Conservation (phyloP, 2,113 vertebrate genomes). For the Ammospiza caudacuta region DNA sequence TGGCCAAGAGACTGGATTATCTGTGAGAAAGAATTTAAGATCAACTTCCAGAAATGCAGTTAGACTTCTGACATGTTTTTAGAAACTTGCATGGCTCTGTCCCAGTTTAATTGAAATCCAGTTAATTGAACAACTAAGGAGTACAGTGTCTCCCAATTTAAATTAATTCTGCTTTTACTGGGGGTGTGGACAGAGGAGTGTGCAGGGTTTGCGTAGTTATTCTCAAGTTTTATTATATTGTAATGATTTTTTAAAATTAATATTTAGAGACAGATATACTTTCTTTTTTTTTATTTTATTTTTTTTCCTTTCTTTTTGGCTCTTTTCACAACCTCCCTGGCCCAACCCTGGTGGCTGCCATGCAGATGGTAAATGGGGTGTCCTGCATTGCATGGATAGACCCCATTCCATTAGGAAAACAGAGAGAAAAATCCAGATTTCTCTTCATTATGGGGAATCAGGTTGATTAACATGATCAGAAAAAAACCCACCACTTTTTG, state of each 20-base stretch:
- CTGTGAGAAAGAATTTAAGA: constrained; percentile 58
- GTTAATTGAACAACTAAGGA: constrained; percentile 57
- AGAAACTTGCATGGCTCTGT: constrained; percentile 25
- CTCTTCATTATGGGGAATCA: not conserved
- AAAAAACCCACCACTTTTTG: not conserved
- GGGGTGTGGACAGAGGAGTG: not conserved
- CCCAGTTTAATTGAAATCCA: constrained; percentile 52
- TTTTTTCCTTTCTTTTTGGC: not conserved
- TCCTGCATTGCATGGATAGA: not conserved
- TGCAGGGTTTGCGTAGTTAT: not conserved
- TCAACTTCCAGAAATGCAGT: constrained; percentile 41
- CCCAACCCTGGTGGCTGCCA: not conserved
- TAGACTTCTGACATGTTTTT: constrained; percentile 45
- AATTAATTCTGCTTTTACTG: constrained; percentile 60
- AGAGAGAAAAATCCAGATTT: not conserved
- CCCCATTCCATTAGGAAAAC: not conserved
- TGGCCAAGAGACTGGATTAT: constrained; percentile 62
- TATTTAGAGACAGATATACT: not conserved
- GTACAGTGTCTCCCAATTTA: constrained; percentile 36
- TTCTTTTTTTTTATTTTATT: accelerated
- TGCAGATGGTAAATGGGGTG: accelerated
- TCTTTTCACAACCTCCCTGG: not conserved
- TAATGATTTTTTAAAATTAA: not conserved
- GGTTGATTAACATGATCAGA: not conserved
- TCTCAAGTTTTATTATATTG: not conserved